Conservation (phyloP, 2,113 vertebrate species). For the Hassar affinis region DNA sequence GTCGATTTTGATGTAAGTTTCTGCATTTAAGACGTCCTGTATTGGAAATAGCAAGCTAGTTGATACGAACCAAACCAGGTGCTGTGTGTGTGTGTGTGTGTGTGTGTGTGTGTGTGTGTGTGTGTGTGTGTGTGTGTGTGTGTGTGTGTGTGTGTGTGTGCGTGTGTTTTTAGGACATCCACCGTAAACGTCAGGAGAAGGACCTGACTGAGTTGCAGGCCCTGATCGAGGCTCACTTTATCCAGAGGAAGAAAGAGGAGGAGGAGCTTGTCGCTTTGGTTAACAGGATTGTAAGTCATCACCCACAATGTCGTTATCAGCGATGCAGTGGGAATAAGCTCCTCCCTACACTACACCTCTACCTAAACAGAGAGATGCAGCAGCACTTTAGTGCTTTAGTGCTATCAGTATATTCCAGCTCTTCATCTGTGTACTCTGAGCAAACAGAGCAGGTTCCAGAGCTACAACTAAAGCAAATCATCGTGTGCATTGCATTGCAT, state of each 20-base stretch:
- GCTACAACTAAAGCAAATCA: too few species aligned
- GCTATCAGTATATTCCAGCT: background rate
- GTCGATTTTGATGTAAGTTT: conserved; percentile 77
- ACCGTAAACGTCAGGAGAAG: conserved; percentile 89
- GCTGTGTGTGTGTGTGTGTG: background rate
- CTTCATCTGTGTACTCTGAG: background rate
- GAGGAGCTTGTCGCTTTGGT: conserved; percentile 86
- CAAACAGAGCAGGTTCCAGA: background rate
- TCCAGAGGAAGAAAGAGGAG: conserved; percentile 89
- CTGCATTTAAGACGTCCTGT: background rate
- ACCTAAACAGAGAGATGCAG: background rate
- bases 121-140: conserved; percentile 20
- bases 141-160: background rate
- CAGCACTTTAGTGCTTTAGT: background rate
- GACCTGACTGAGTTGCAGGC: conserved; percentile 87
- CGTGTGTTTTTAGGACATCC: conserved; percentile 77
- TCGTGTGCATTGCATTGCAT: too few species aligned
- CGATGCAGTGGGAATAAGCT: background rate
- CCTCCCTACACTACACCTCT: background rate
- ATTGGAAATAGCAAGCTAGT: background rate
- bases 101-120: conserved; percentile 21
- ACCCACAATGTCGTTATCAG: background rate
- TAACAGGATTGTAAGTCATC: conserved; percentile 81
- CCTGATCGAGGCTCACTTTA: conserved; percentile 87
- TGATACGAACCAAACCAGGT: background rate